Base-by-base conservation (phyloP, 2,888 invertebrate species). In the Lumbricus terrestris region DNA sequence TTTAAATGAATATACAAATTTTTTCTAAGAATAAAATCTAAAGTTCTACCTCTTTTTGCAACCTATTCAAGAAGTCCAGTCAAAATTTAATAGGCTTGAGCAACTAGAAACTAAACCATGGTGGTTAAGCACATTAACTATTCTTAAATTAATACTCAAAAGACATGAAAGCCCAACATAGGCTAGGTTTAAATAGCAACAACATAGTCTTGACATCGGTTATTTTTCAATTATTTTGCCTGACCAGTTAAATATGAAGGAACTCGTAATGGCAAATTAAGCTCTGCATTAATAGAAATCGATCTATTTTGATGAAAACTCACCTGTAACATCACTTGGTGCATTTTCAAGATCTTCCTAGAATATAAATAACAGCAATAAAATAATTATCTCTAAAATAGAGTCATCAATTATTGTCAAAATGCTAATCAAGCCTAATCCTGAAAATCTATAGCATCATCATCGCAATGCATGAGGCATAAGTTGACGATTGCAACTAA, bases 301-400 rank as follows among this genome's bases (percentile, higher is more conserved):
- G 29, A 89, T 33, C 29, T 40, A 54, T n/a, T 33, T 88, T 88
- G 54, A 88, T 20, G 0, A 2, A 29, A 15, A 82, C 90, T 88
- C 34, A 91, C 91, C 91, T 89, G 88, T 69, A 29, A 91, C 89
- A 37, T 90, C 89, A n/a, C 85, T 40, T 29, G 89, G 88, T 69
- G 90, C 90, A 82, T 29, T 54, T 16, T 90, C 90, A 82, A 91
- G 91, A 47, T 91, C 91, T 38, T 90, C 90, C 91, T 91, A 90
- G 90, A 90, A 69, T n/a, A 69, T 29, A 34, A 34, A 40, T 89
- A 82, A n/a, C 34, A 90, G 33, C 16, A 33, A 54, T 34, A 33
- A 37, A 42, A 40, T 29, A 40, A 37, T 85, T 23, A 29, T 90
- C 18, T 33, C 54, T 89, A 34, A 23, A n/a, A n/a, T 18, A 34